Evolutionary conservation across 2,888 invertebrate species (phyloP), one percentile per base, ranked within the genome.

Genomic region (Zaprionus bogoriensis): DNA sequence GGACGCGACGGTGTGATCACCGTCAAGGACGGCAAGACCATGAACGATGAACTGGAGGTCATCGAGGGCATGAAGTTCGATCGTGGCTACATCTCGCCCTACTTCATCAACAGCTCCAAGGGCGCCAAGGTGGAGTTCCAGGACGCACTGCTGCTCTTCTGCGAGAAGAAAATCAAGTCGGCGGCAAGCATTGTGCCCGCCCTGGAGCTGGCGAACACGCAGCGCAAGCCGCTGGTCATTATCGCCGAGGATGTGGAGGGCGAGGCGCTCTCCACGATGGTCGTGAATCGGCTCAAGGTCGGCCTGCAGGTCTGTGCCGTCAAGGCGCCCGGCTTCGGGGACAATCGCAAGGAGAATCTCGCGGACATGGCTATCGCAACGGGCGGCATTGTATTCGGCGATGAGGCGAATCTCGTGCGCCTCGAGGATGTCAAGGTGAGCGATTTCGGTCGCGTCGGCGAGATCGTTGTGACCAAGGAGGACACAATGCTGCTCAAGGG

Each of bases 31-130:
- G 99, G 99, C 39, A 99, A 99, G 92, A 99, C 99, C 0, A 92
- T 99, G 55, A 92, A 92, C 63, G 99, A 99, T 90, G 99, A 99
- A 90, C 92, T 99, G 51, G 99, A 99, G 92, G 93, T 97, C 23
- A 97, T 97, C 81, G 99, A 99, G 92, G 99, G 99, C 85, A 97
- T 99, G 97, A 98, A 98, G 92, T 99, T 99, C 90, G 99, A 99
- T 89, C 93, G 99, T 81, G 99, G 99, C 74, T 99, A 99, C 92
- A 99, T 99, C 91, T 99, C 99, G 67, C 99, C 99, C 30, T 99
- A 99, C 92, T 99, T 99, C 92, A 99, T 99, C 89, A 99, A 99
- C 92, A 96, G 98, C 0, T 92, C 96, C 22, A 99, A 99, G 92
- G 99, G 98, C 53, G 98, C 98, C 38, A 98, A 98, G 92, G 96